These are phyloP conservation scores for Neotoma lepida DNA, from an alignment of 2,113 vertebrate genomes.

Conservation along the genomic window DNA sequence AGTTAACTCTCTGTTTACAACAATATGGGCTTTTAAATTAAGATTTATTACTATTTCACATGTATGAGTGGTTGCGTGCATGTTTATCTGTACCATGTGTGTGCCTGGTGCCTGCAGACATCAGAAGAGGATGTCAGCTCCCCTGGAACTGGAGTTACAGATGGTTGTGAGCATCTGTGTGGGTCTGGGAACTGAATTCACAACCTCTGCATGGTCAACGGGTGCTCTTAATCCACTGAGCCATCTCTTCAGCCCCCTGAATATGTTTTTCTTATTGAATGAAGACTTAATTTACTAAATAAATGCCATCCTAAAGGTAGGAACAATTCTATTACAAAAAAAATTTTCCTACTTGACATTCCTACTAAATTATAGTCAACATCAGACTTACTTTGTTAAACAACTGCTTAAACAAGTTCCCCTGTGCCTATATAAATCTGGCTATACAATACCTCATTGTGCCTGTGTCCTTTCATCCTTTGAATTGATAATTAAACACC, in stretches of 20 bases:
- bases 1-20: not conserved
- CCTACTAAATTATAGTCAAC: not conserved
- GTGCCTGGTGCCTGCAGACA: not conserved
- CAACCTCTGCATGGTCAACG: no score
- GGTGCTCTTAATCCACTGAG: not conserved
- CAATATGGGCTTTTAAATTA: not conserved
- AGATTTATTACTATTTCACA: not conserved
- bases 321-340: not conserved
- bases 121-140: not conserved
- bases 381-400: not conserved
- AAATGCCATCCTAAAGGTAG: not conserved
- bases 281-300: not conserved
- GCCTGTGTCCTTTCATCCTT: not conserved
- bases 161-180: not conserved
- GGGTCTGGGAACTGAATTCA: not conserved
- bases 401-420: not conserved
- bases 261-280: not conserved
- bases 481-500: not conserved
- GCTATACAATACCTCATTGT: not conserved
- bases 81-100: not conserved
- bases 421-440: not conserved
- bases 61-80: not conserved
- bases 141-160: not conserved
- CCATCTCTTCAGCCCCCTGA: not conserved
- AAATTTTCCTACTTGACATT: not conserved